Conservation (phyloP, 2,113 vertebrate species). For the Toxotes chatareus region DNA sequence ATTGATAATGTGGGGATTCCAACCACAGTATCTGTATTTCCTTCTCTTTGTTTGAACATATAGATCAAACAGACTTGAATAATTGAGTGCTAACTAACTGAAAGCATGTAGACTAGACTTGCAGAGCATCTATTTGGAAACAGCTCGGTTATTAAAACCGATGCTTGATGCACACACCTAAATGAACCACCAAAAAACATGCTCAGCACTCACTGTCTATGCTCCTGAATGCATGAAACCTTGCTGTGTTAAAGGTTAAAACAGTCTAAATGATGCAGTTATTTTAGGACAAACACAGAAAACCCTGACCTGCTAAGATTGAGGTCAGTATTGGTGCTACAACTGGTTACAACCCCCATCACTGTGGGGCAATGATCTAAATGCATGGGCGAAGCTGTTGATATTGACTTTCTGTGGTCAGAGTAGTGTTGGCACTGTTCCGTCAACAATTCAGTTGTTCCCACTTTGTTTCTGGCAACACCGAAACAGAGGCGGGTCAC, state of each 20-base stretch:
- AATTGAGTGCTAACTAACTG: not conserved
- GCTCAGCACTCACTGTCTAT: not conserved
- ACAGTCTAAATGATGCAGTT: not conserved
- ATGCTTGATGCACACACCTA: not conserved
- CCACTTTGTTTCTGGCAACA: constrained; percentile 52
- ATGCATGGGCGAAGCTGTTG: constrained; percentile 45
- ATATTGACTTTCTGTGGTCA: constrained; percentile 61
- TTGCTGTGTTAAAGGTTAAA: not conserved
- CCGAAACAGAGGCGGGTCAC: constrained; percentile 50
- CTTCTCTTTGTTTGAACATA: constrained; percentile 9
- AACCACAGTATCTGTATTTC: constrained; percentile 9
- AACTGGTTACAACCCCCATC: not conserved
- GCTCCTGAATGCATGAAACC: not conserved
- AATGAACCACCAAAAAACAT: not conserved
- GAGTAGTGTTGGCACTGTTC: constrained; percentile 41
- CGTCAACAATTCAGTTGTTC: constrained; percentile 34
- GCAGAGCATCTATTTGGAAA: not conserved
- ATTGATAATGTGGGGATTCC: constrained; percentile 17
- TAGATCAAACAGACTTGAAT: not conserved
- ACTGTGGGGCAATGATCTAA: constrained; percentile 46
- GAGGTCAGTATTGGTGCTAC: constrained; percentile 16
- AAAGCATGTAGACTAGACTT: not conserved
- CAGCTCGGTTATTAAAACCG: not conserved
- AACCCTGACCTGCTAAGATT: not conserved
- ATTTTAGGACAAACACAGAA: not conserved